Conservation (phyloP, 2,113 vertebrate species). For the Etheostoma spectabile region DNA sequence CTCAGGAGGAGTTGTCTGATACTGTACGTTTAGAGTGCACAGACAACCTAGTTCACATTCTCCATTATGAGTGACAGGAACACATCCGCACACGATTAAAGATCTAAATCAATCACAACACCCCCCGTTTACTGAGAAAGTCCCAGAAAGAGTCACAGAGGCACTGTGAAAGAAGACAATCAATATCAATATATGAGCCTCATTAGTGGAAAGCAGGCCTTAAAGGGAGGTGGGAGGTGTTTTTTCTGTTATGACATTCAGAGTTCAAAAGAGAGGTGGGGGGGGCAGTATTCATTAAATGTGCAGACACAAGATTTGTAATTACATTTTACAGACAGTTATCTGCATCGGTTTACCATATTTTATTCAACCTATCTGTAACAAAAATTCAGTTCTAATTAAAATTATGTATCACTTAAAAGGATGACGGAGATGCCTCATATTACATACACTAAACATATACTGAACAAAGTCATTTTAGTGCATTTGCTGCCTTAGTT, state of each 20-base stretch:
- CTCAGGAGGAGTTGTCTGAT: not conserved
- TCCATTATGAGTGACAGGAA: constrained; percentile 11
- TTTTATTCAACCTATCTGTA: not conserved
- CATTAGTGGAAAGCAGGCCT: not conserved
- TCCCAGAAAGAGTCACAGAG: constrained; percentile 32
- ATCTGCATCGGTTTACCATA: not conserved
- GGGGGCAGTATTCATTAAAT: not conserved
- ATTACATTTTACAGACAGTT: not conserved
- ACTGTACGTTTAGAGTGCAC: constrained; percentile 11
- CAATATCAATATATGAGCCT: constrained; percentile 49
- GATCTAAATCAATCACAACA: not conserved
- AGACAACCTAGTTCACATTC: constrained; percentile 40
- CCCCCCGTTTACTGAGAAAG: not conserved
- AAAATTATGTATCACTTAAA: not conserved
- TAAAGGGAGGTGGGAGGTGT: not conserved
- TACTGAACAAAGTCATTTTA: not conserved
- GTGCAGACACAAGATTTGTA: not conserved
- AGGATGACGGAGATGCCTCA: not conserved
- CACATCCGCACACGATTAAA: not conserved
- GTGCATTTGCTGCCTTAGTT: not conserved
- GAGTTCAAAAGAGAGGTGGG: not conserved
- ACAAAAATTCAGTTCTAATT: not conserved
- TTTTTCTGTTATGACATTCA: constrained; percentile 21
- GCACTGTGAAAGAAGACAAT: constrained; percentile 61
- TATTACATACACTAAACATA: not conserved